These are phyloP conservation scores for Wasmannia auropunctata DNA, from an alignment of 1,140 invertebrate species.

Conservation along the genomic window DNA sequence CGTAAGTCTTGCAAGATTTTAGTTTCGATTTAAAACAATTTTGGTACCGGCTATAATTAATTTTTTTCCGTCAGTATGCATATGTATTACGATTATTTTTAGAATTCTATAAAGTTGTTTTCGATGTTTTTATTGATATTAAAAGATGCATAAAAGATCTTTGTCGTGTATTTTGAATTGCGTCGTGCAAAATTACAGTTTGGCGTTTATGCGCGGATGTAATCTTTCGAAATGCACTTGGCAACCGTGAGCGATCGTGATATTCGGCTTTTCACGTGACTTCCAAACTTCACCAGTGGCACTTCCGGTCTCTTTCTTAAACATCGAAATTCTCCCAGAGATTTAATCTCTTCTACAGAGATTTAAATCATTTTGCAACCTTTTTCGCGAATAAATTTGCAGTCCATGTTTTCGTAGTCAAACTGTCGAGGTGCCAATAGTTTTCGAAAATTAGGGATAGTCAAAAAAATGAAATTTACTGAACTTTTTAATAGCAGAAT, in stretches of 20 bases:
- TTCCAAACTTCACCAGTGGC: background rate
- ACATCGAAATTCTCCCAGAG: background rate
- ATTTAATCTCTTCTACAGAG: background rate
- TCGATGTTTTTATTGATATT: background rate
- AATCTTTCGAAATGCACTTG: slow-evolving; percentile 36
- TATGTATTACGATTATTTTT: background rate
- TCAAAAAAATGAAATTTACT: background rate
- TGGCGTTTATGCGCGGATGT: background rate
- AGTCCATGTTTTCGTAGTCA: background rate
- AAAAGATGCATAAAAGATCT: background rate
- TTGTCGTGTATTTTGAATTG: background rate
- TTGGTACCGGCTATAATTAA: background rate
- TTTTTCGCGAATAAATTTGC: background rate
- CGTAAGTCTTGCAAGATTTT: background rate
- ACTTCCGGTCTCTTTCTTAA: slow-evolving; percentile 27
- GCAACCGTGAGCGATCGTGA: slow-evolving; percentile 8
- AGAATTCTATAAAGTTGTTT: background rate
- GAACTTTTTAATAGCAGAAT: background rate
- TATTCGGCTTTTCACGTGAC: slow-evolving; percentile 44
- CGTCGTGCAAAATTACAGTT: background rate
- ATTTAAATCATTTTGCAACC: background rate
- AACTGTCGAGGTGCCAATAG: background rate
- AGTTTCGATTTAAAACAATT: background rate
- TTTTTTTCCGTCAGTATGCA: background rate
- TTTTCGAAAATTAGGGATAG: background rate